These are phyloP conservation scores for Arctopsyche grandis DNA, from an alignment of 1,140 invertebrate species.

Conservation along the genomic window DNA sequence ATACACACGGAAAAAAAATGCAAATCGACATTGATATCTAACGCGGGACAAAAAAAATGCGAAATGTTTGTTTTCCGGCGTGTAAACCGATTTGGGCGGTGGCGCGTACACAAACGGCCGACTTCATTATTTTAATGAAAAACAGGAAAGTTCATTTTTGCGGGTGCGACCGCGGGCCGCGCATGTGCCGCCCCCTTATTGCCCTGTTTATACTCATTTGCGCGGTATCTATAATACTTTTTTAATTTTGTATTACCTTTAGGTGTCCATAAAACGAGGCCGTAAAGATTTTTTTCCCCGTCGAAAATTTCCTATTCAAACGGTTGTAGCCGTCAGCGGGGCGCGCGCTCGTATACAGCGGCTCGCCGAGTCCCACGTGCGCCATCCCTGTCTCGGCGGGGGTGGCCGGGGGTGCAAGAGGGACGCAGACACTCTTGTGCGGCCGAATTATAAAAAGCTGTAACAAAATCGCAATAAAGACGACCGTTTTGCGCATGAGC, in stretches of 20 bases:
- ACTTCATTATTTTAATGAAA: slow-evolving; percentile 51
- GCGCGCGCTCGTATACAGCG: slow-evolving; percentile 43
- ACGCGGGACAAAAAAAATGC: not conserved
- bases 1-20: too few species aligned
- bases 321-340: slow-evolving; percentile 37
- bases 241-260: slow-evolving; percentile 55
- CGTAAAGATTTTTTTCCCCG: slow-evolving; percentile 53
- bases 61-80: not conserved
- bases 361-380: slow-evolving; percentile 5
- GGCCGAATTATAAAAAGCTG: slow-evolving; percentile 54
- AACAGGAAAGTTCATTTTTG: slow-evolving; percentile 47
- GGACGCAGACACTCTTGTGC: slow-evolving; percentile 33
- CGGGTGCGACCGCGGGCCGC: slow-evolving; percentile 16
- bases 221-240: slow-evolving; percentile 55
- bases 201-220: slow-evolving; percentile 53
- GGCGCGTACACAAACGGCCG: not conserved
- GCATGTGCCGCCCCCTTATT: slow-evolving; percentile 44
- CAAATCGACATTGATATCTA: too few species aligned
- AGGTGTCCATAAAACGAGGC: slow-evolving; percentile 53
- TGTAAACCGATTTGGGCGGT: not conserved
- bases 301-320: slow-evolving; percentile 55
- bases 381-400: not conserved
- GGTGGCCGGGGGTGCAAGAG: not conserved
- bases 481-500: slow-evolving; percentile 65
- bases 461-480: slow-evolving; percentile 65